These are phyloP conservation scores for Piscicola geometra DNA, from an alignment of 2,888 invertebrate genomes.

Conservation along the genomic window DNA sequence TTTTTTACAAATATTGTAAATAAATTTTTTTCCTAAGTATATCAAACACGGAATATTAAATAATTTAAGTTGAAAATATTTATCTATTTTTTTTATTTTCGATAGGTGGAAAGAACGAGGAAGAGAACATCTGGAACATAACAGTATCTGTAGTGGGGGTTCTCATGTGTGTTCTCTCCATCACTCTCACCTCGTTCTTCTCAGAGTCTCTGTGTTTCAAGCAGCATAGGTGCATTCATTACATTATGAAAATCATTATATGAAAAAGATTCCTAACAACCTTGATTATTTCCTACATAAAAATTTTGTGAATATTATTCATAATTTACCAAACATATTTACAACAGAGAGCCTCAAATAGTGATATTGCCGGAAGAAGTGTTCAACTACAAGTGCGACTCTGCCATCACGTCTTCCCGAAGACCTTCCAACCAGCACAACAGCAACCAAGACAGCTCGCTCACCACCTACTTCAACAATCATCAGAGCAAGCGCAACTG, in stretches of 20 bases:
- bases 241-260: too few relatives aligned
- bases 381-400: slow-evolving; percentile 16
- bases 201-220: neutral
- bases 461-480: neutral
- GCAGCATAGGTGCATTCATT: neutral
- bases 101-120: neutral
- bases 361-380: slow-evolving; percentile 3
- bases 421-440: too few relatives aligned
- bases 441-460: neutral
- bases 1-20: too few relatives aligned
- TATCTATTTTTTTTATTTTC: neutral
- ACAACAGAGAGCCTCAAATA: neutral
- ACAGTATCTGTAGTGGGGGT: neutral
- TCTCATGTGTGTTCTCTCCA: neutral
- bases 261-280: too few relatives aligned
- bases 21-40: too few relatives aligned
- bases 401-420: neutral
- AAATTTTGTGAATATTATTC: too few relatives aligned
- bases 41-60: too few relatives aligned
- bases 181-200: neutral
- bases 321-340: too few relatives aligned
- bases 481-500: neutral
- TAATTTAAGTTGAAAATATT: neutral
- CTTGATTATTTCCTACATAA: too few relatives aligned
- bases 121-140: neutral